These are phyloP conservation scores for Puntigrus tetrazona DNA, from an alignment of 2,113 vertebrate genomes.

Conservation along the genomic window DNA sequence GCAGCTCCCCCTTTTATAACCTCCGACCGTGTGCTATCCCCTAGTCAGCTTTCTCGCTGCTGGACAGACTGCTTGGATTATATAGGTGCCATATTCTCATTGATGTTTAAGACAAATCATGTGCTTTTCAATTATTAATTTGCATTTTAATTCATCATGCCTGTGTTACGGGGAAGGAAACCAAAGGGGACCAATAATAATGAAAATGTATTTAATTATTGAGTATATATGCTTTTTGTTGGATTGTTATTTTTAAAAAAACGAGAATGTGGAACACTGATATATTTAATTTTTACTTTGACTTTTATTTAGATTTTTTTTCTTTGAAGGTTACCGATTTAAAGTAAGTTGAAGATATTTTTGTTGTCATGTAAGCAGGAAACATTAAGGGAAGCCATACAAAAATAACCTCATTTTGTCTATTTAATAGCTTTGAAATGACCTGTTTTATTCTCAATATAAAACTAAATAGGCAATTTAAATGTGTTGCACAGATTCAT, in stretches of 20 bases:
- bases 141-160: neutral
- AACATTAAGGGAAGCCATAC: neutral
- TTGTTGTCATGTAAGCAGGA: neutral
- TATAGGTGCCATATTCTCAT: neutral
- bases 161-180: neutral
- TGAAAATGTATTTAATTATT: neutral
- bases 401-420: neutral
- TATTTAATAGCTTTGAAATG: neutral
- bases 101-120: neutral
- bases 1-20: slow-evolving; percentile 22
- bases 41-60: slow-evolving; percentile 13
- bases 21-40: slow-evolving; percentile 31
- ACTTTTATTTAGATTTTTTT: neutral
- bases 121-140: neutral
- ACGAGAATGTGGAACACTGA: neutral
- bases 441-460: neutral
- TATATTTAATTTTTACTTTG: neutral
- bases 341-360: neutral
- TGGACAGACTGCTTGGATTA: neutral
- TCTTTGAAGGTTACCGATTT: neutral
- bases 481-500: neutral
- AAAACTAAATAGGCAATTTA: neutral
- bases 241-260: neutral
- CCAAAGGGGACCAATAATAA: neutral
- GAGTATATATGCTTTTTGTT: neutral